Evolutionary conservation across 2,113 vertebrate genomes (phyloP), one percentile per base, ranked within the genome.

Genomic region (Catharus fuscescens): DNA sequence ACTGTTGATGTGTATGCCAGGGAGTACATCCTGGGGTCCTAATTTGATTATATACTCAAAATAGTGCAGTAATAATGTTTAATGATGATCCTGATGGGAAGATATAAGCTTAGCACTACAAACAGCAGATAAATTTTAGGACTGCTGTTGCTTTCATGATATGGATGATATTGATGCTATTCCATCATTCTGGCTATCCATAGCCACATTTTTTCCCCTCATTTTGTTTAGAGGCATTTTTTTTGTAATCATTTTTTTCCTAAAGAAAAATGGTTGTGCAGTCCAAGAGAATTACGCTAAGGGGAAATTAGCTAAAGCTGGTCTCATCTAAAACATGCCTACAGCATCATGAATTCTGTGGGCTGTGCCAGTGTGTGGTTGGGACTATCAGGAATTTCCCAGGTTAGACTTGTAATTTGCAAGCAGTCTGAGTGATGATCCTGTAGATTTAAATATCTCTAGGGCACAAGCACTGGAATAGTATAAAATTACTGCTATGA

Each of bases 121-220:
- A 3, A 21, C 4, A 24, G 38, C 5, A 32, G 62, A 80, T 64
- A 45, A 60, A 57, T 45, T 26, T 80, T 36, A 29, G 8, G 45
- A 57, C 64, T 40, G 36, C 16, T 70, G 3, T 14, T 81, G 12
- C 36, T 73, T 80, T 69, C 0, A 0, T 44, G 29, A 11, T 42
- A 16, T 18, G 19, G 16, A 12, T 56, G 13, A n/a, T 69, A 5
- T 34, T 67, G 40, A 72, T 57, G 42, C 8, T 26, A 32, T 77
- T 59, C 34, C 7, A 3, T 72, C 3, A 5, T 72, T 67, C 23
- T 72, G 25, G 21, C 20, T 85, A 36, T 32, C 34, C 12, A 9
- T 10, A 79, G 28, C 2, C 2, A 7, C 8, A 76, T 53, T 6
- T 28, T 6, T 26, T 44, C 6, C 16, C 6, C 40, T 79, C 12